Conservation (phyloP, 2,888 invertebrate species). For the Fissipunctia ypsillon region DNA sequence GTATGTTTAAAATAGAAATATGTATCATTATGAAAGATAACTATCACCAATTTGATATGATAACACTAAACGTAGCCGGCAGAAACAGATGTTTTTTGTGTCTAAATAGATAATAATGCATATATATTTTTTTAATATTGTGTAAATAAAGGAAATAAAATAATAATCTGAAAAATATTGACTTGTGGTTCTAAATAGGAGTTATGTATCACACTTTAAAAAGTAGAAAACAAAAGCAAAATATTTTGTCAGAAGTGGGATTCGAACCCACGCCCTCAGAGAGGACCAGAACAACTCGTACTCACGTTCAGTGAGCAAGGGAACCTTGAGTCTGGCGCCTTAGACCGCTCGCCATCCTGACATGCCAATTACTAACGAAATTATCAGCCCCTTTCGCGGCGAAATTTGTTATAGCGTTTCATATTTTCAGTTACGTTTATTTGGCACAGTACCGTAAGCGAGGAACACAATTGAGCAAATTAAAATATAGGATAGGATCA, state of each 20-base stretch:
- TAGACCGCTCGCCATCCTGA: conserved; percentile 50
- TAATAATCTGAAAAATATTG: background rate
- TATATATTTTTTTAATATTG: too few relatives aligned
- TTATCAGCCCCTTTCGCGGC: background rate
- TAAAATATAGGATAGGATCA: too few relatives aligned
- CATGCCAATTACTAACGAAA: background rate
- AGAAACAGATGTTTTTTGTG: background rate
- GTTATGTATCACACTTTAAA: background rate
- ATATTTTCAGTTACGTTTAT: too few relatives aligned
- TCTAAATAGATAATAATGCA: background rate
- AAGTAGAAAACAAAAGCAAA: conserved; percentile 7
- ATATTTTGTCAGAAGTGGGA: conserved; percentile 23
- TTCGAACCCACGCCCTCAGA: conserved; percentile 47
- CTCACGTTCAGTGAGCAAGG: conserved; percentile 30
- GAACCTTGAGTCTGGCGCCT: conserved; percentile 44
- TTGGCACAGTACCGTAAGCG: too few relatives aligned
- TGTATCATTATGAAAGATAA: conserved; percentile 34
- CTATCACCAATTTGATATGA: conserved; percentile 18
- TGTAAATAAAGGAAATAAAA: too few relatives aligned
- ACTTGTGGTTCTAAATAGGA: background rate
- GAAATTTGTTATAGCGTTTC: background rate
- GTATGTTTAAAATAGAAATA: conserved; percentile 20
- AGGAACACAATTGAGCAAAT: too few relatives aligned
- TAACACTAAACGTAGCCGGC: conserved; percentile 17
- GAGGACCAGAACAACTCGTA: conserved; percentile 37